These are phyloP conservation scores for Gallinago jamesoni DNA, from an alignment of 2,113 vertebrate species.

Conservation along the genomic window DNA sequence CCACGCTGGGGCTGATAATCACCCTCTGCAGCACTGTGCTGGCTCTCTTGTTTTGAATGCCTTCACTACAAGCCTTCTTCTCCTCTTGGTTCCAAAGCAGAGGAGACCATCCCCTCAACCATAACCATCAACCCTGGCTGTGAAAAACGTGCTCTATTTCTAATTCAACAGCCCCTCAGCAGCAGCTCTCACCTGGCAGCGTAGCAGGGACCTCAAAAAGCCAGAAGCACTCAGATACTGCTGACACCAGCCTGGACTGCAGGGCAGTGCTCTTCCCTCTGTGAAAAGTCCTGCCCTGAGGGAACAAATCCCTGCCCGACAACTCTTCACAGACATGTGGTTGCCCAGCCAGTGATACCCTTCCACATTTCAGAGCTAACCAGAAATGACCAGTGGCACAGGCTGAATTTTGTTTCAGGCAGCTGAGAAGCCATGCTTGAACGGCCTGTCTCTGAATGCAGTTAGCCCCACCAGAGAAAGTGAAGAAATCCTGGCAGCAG, in stretches of 20 bases:
- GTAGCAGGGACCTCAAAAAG: not conserved
- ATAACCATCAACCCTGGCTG: not conserved
- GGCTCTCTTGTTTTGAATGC: not conserved
- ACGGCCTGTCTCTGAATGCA: not conserved
- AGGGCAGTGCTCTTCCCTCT: not conserved
- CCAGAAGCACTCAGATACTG: not conserved
- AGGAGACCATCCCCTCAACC: not conserved
- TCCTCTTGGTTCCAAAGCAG: not conserved
- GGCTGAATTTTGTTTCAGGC: not conserved
- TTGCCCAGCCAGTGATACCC: not conserved
- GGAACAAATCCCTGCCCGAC: not conserved
- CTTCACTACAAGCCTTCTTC: rapidly evolving
- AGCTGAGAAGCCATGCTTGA: not conserved
- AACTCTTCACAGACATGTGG: not conserved
- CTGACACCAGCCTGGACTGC: not conserved
- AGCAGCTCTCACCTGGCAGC: rapidly evolving
- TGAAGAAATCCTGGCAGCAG: not conserved
- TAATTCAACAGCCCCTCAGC: not conserved
- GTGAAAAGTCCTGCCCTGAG: not conserved
- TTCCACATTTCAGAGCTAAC: not conserved
- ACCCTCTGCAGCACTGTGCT: not conserved
- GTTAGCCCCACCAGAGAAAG: not conserved
- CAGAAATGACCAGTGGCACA: not conserved
- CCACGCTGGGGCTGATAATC: not conserved
- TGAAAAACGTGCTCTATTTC: not conserved